Evolutionary conservation across 2,113 vertebrate genomes (phyloP), one percentile per base, ranked within the genome.

Genomic region (Centropus unirufus): DNA sequence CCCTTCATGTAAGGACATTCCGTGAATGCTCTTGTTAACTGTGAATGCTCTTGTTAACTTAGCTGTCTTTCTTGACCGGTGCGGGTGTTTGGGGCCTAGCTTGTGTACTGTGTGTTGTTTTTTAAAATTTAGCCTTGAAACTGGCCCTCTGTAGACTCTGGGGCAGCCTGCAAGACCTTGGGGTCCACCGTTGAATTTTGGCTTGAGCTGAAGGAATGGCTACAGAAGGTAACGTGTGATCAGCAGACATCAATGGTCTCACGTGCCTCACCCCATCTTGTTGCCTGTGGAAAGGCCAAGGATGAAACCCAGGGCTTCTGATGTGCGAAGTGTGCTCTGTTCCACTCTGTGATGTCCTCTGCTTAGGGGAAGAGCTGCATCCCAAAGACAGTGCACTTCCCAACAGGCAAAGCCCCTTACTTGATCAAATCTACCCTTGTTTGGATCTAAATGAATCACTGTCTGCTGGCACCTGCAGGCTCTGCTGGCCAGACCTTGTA

Each of bases 1-100:
- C 47, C 95, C 97, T 46, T 86, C 98, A 6, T 22, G 99, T 99
- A 98, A 94, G 98, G 39, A 57, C 58, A 26, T 18, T 7, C 44
- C 14, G 34, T 52, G 24, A 16, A 52, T 32, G 19, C 34, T 70
- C n/a, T 23, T 79, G 14, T 79, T 47, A 69, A 36, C 9, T 58
- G n/a, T 23, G 57, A 16, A 52, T 32, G 19, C 34, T 70, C n/a
- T 23, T 79, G 14, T 79, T 47, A 69, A 36, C 9, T 58, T 23
- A 57, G 46, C 63, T 18, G 3, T 79, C 61, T 75, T 32, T 49
- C 81, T 85, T 67, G 49, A 8, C 27, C 6, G 32, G 44, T 57
- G n/a, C 64, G 20, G 52, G 34, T 2, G 0, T 62, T 59, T 80
- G 54, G 32, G 18, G 30, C 59, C 34, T 63, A 44, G 34, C 19